Conservation (phyloP, 2,888 invertebrate species). For the Cataglyphis albicans region DNA sequence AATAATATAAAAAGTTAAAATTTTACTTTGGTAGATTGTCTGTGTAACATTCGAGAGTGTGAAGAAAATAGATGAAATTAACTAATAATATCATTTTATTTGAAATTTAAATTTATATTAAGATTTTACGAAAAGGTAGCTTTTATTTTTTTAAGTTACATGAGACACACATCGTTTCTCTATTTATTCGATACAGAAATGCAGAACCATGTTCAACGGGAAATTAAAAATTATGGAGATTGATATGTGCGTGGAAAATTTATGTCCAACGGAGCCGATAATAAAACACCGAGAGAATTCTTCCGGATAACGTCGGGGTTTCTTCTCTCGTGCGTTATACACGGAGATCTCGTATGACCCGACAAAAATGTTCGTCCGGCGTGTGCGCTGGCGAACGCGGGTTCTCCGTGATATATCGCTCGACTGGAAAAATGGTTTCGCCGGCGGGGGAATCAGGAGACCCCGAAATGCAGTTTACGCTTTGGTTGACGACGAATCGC, state of each 20-base stretch:
- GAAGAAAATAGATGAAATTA: background rate
- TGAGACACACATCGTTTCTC: background rate
- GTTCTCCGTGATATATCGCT: conserved; percentile 71
- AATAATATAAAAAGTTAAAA: conserved; percentile 13
- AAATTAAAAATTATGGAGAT: conserved; percentile 53
- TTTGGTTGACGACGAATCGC: conserved; percentile 73
- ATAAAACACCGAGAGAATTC: conserved; percentile 59
- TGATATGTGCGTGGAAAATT: conserved; percentile 46
- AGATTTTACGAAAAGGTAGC: background rate
- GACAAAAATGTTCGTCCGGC: conserved; percentile 56
- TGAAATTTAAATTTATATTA: conserved; percentile 1
- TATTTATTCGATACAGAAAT: conserved; percentile 22
- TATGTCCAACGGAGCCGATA: conserved; percentile 48
- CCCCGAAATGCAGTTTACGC: conserved; percentile 76
- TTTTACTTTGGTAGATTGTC: background rate
- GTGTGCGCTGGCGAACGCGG: conserved; percentile 53
- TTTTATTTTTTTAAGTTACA: background rate
- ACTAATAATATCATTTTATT: background rate
- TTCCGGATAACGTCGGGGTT: conserved; percentile 56
- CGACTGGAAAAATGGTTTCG: conserved; percentile 73
- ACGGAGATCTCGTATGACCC: conserved; percentile 47
- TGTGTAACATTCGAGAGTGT: background rate
- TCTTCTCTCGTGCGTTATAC: conserved; percentile 58
- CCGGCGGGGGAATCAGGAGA: conserved; percentile 63
- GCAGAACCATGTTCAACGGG: conserved; percentile 6